Conservation (phyloP, 2,113 vertebrate genomes). For the Anarrhichthys ocellatus region DNA sequence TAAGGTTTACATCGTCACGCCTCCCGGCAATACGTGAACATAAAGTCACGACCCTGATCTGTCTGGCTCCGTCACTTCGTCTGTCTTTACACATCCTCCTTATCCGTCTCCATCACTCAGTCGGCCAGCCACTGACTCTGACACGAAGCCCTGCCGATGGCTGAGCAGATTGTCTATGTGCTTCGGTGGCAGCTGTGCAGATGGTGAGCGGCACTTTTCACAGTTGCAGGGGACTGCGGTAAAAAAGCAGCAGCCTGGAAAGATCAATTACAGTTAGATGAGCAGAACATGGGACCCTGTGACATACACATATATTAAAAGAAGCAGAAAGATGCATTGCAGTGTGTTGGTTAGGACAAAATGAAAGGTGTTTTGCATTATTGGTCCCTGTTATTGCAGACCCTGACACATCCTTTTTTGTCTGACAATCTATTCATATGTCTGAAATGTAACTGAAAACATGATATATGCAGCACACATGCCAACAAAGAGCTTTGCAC, state of each 20-base stretch:
- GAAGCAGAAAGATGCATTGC: neutral
- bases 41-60: constrained; percentile 17
- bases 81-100: constrained; percentile 43
- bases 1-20: neutral
- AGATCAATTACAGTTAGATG: constrained; percentile 55
- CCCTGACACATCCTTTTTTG: constrained; percentile 3
- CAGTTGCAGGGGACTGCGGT: constrained; percentile 40
- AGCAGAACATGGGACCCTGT: constrained; percentile 13
- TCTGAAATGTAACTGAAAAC: constrained; percentile 13
- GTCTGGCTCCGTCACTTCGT: constrained; percentile 30
- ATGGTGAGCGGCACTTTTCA: constrained; percentile 54
- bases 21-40: neutral
- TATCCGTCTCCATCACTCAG: constrained; percentile 38
- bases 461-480: neutral
- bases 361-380: constrained; percentile 12
- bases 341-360: constrained; percentile 10
- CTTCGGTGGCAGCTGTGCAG: constrained; percentile 45
- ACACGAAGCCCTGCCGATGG: constrained; percentile 29
- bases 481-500: constrained; percentile 29
- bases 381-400: constrained; percentile 5
- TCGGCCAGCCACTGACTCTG: constrained; percentile 37
- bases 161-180: constrained; percentile 39
- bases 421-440: neutral
- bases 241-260: constrained; percentile 44
- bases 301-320: neutral